A percentile compares a stretch with the other conserved stretches of the same genome.
Conservation (phyloP, 2,113 vertebrate species). For the Rhabdomys dilectus region DNA sequence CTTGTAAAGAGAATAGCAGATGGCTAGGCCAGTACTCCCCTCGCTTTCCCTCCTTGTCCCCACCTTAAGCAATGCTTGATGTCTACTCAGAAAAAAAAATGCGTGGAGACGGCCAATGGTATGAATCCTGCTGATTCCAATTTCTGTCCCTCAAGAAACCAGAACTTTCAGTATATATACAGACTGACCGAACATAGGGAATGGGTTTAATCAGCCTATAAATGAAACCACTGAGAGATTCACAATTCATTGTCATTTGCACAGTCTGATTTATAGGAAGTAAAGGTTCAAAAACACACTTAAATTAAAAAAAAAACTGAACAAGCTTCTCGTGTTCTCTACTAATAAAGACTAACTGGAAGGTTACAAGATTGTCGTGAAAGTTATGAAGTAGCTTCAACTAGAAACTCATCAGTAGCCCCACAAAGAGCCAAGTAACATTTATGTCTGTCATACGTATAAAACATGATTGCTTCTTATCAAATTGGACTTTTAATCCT, state of each 20-base stretch:
- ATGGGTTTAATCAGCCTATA: background rate
- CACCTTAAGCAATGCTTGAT: background rate
- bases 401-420: background rate
- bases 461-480: conserved; percentile 13
- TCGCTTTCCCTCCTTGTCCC: background rate
- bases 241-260: background rate
- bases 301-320: conserved; percentile 41
- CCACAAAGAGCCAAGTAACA: background rate
- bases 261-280: background rate
- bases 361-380: background rate
- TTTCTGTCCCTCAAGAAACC: too few species aligned
- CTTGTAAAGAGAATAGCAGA: background rate
- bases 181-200: background rate
- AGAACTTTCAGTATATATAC: background rate
- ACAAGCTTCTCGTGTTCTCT: background rate
- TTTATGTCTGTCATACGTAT: background rate
- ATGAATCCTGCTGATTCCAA: background rate
- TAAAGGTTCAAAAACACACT: background rate
- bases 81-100: background rate
- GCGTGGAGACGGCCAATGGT: too few species aligned
- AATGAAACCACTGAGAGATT: background rate
- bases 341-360: background rate
- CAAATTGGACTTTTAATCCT: conserved; percentile 2
- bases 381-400: background rate
- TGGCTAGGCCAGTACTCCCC: background rate